Percentiles rank a stretch among this genome's conserved stretches.
These are phyloP conservation scores for Nannospalax galili DNA, from an alignment of 2,113 vertebrate species.

Conservation along the genomic window DNA sequence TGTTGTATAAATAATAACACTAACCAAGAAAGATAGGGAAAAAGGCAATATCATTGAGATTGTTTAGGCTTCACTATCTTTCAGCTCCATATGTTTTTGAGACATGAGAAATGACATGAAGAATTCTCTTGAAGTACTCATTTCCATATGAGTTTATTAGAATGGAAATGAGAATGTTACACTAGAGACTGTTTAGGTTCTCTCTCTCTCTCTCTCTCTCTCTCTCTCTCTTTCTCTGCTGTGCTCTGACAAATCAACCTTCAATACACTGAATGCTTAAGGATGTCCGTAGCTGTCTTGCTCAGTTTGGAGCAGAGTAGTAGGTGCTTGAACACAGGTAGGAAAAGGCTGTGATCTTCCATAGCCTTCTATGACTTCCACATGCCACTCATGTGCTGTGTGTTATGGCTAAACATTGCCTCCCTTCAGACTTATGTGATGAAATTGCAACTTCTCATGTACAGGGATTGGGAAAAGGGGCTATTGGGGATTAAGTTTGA, in stretches of 20 bases:
- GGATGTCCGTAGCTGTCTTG: no score
- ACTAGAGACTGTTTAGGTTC: background rate
- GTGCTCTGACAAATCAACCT: background rate
- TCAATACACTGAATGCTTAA: background rate
- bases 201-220: background rate
- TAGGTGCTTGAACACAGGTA: background rate
- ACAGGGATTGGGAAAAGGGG: background rate
- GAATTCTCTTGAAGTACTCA: background rate
- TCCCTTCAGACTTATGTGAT: background rate
- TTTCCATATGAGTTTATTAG: background rate
- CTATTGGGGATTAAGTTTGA: background rate
- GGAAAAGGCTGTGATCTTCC: background rate
- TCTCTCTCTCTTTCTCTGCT: background rate
- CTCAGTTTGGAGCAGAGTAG: background rate
- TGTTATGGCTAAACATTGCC: background rate
- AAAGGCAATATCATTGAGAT: background rate
- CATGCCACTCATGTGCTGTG: background rate
- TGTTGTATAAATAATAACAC: background rate
- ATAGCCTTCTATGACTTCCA: constrained; percentile 1
- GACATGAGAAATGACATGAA: background rate
- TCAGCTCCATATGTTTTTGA: background rate
- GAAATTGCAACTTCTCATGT: background rate
- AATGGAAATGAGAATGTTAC: background rate
- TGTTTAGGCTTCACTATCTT: background rate
- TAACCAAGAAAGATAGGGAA: background rate